These are phyloP conservation scores for Platalea minor DNA, from an alignment of 2,797 vertebrate species.

Conservation along the genomic window DNA sequence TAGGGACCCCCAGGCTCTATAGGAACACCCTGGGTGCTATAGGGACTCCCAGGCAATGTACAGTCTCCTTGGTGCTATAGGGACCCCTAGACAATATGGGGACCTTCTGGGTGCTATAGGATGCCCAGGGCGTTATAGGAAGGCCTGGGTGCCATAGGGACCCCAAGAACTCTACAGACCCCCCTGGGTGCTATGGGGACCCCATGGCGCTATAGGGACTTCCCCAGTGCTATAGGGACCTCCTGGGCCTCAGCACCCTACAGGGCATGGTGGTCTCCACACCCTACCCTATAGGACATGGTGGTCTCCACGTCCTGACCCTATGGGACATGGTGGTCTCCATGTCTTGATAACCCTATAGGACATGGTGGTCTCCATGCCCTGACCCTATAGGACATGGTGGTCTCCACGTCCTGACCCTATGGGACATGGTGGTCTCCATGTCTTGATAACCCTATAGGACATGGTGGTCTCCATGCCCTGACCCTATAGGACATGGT, in stretches of 20 bases:
- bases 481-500: fast-evolving
- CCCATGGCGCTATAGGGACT: too few species aligned
- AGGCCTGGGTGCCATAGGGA: not conserved
- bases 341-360: fast-evolving
- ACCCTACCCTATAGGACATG: fast-evolving
- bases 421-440: not conserved
- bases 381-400: too few species aligned
- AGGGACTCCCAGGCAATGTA: too few species aligned
- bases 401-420: not conserved
- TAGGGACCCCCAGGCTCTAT: not conserved
- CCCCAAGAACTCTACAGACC: too few species aligned
- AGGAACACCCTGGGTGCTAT: not conserved
- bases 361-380: fast-evolving
- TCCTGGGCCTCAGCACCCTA: not conserved
- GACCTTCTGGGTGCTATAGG: not conserved
- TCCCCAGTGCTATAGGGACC: not conserved
- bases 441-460: not conserved
- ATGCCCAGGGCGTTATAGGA: too few species aligned
- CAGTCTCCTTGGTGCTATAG: not conserved
- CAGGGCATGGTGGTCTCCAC: not conserved
- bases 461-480: too few species aligned
- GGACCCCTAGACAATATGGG: not conserved
- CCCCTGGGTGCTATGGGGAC: not conserved
- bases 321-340: fast-evolving
- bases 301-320: not conserved